A percentile compares a stretch with the other conserved stretches of the same genome.
Conservation (phyloP, 2,888 invertebrate genomes). For the Agrochola lota region DNA sequence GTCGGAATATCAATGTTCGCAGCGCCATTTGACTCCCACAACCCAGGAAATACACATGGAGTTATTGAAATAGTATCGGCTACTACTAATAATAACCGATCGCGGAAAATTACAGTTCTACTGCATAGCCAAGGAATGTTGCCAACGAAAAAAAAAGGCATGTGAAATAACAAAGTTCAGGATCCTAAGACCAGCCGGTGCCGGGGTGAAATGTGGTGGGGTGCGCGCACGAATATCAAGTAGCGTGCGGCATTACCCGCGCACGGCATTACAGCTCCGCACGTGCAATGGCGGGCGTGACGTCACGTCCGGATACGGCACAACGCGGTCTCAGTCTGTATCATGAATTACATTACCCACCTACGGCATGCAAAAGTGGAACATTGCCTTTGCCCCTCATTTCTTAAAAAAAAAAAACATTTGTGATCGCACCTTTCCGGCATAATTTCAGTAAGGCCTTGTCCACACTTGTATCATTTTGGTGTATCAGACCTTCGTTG, state of each 20-base stretch:
- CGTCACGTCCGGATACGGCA: slow-evolving; percentile 79
- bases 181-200: slow-evolving; percentile 82
- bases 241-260: slow-evolving; percentile 73
- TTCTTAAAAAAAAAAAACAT: slow-evolving; percentile 51
- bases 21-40: slow-evolving; percentile 13
- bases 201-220: slow-evolving; percentile 84
- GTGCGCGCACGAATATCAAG: slow-evolving; percentile 83
- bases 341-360: slow-evolving; percentile 76
- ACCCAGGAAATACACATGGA: not conserved
- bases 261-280: slow-evolving; percentile 65
- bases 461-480: not conserved
- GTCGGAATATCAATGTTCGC: slow-evolving; percentile 24
- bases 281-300: slow-evolving; percentile 82
- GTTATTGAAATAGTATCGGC: slow-evolving; percentile 29
- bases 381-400: slow-evolving; percentile 59
- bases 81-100: slow-evolving; percentile 40
- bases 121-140: slow-evolving; percentile 71
- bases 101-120: slow-evolving; percentile 69
- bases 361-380: slow-evolving; percentile 69
- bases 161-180: slow-evolving; percentile 85
- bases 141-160: slow-evolving; percentile 73
- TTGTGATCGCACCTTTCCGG: slow-evolving; percentile 1
- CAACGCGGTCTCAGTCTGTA: slow-evolving; percentile 72
- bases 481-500: not conserved
- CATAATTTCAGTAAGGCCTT: slow-evolving; percentile 5